Evolutionary conservation across 1,140 invertebrate species (phyloP), one percentile per base, ranked within the genome.

Genomic region (Lepidurus couesii): DNA sequence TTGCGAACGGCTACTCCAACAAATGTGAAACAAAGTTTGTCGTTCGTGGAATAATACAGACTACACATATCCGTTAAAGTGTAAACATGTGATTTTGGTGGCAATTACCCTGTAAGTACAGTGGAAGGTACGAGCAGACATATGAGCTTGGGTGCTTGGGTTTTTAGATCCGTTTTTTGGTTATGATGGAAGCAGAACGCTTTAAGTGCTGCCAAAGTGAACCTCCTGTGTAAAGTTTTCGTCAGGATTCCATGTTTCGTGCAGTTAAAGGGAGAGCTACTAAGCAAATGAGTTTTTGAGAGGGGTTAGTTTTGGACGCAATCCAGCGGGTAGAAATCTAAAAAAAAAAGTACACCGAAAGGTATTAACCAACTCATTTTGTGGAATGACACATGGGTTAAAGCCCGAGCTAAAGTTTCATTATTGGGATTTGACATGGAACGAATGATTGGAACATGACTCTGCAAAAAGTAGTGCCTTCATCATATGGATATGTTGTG

Each of bases 401-500:
- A 65, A 16, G 53, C 53, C 21, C 21, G 53, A 21, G 16, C 53
- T 65, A 65, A 7, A 65, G 53, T 65, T 65, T 65, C 53, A 65
- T 65, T 65, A 65, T 65, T 21, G 53, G 21, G 53, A 65, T 65
- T 65, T 65, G 53, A 65, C 53, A 65, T 9, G 53, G 21, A 65
- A 65, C 13, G 53, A 65, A 65, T 65, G 53, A 65, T 65, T 65
- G 53, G 53, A 65, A n/a, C 53, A 65, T 65, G 53, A 65, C 53
- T 65, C 21, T 5, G 53, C 53, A n/a, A 65, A 65, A 65, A 65
- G 21, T 65, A 13, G 16, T 13, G n/a, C 53, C 16, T n/a, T 16
- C 16, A 65, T 13, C 21, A n/a, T 65, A 13, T 21, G 16, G 53
- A 21, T n/a, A 21, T 65, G 21, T 65, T 65, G 21, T 65, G 21